Conservation (phyloP, 2,888 invertebrate species). For the Melinaea marsaeus region DNA sequence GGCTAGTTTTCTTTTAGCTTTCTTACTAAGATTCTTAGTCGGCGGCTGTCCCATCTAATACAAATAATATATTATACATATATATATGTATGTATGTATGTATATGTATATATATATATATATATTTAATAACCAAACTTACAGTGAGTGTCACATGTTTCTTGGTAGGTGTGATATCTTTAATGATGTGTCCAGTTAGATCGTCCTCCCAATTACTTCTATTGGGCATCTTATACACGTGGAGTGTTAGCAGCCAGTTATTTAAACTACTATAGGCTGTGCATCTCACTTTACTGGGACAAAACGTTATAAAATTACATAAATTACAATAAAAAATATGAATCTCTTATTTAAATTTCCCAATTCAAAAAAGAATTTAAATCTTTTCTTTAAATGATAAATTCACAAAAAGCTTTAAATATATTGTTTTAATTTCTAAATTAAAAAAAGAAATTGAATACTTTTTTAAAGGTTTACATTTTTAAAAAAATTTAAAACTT, state of each 20-base stretch:
- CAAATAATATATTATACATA: not conserved
- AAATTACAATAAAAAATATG: too few relatives aligned
- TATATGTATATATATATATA: too few relatives aligned
- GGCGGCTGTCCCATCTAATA: slow-evolving; percentile 56
- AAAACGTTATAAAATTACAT: not conserved
- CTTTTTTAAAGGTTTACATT: too few relatives aligned
- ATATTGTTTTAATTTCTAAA: too few relatives aligned
- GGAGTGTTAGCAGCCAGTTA: slow-evolving; percentile 49
- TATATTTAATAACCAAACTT: slow-evolving; percentile 27
- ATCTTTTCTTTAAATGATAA: too few relatives aligned
- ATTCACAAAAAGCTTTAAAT: too few relatives aligned
- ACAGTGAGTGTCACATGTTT: slow-evolving; percentile 58
- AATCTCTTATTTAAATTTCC: too few relatives aligned
- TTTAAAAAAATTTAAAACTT: too few relatives aligned
- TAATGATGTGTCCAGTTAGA: slow-evolving; percentile 45
- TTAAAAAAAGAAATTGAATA: too few relatives aligned
- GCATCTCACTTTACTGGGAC: slow-evolving; percentile 51
- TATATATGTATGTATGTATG: too few relatives aligned
- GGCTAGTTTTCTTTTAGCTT: slow-evolving; percentile 59
- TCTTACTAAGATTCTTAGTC: slow-evolving; percentile 64
- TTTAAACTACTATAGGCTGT: slow-evolving; percentile 50
- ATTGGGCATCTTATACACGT: slow-evolving; percentile 39
- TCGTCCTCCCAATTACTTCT: slow-evolving; percentile 49
- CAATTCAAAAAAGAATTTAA: too few relatives aligned
- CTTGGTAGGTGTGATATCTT: slow-evolving; percentile 50